A percentile compares a stretch with the other conserved stretches of the same genome.
Evolutionary conservation across 2,888 invertebrate genomes (phyloP).

Genomic region (Monochamus alternatus): DNA sequence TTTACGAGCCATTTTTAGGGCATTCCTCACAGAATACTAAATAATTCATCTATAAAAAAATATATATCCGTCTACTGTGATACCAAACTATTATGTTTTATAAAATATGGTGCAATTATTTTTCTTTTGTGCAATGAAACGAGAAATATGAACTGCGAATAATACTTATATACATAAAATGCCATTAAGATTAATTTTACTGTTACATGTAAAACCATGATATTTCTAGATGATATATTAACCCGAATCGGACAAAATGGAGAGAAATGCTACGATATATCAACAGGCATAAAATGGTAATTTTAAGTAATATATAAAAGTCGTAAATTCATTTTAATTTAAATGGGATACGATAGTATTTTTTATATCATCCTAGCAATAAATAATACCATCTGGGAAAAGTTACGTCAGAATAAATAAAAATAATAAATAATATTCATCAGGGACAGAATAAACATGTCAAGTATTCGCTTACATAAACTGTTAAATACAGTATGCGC

Average conservation of each 20-base stretch:
- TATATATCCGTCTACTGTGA: background rate
- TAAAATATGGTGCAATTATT: background rate
- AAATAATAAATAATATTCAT: too few relatives aligned
- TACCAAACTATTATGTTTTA: background rate
- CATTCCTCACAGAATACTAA: background rate
- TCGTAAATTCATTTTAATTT: too few relatives aligned
- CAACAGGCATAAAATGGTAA: slow-evolving; percentile 4
- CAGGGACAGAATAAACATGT: too few relatives aligned
- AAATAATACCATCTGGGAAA: too few relatives aligned
- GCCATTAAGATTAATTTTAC: slow-evolving; percentile 1
- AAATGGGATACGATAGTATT: too few relatives aligned
- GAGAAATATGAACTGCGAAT: slow-evolving; percentile 4
- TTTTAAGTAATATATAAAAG: slow-evolving; percentile 1
- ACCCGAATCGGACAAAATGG: background rate
- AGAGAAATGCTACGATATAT: background rate
- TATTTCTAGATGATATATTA: slow-evolving; percentile 10
- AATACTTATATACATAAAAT: slow-evolving; percentile 2
- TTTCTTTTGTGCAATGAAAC: slow-evolving; percentile 1
- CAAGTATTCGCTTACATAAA: too few relatives aligned
- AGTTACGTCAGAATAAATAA: too few relatives aligned
- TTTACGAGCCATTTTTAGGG: background rate
- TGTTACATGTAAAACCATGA: slow-evolving; percentile 1
- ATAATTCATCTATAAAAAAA: background rate
- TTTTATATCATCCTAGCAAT: too few relatives aligned
- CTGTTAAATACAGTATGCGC: too few relatives aligned